A percentile compares a stretch with the other conserved stretches of the same genome.
These are phyloP conservation scores for Dasyornis broadbenti DNA, from an alignment of 2,113 vertebrate species.

Conservation along the genomic window DNA sequence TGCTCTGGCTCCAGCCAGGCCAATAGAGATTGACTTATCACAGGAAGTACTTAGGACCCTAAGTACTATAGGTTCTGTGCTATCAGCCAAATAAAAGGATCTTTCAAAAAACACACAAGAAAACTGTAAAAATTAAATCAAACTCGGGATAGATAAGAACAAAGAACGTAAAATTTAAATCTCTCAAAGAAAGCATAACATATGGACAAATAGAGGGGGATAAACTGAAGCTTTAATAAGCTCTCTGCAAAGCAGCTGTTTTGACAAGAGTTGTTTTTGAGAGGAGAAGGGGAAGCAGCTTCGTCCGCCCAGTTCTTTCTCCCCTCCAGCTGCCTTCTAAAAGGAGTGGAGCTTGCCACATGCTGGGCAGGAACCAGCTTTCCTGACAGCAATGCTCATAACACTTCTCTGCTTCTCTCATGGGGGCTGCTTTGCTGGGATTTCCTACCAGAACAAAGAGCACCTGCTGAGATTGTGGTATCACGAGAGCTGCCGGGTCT, in stretches of 20 bases:
- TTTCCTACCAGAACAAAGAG: slow-evolving; percentile 72
- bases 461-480: slow-evolving; percentile 87
- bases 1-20: not conserved
- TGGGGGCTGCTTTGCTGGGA: not conserved
- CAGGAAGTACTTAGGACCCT: not conserved
- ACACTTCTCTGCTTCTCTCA: not conserved
- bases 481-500: slow-evolving; percentile 88
- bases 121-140: not conserved
- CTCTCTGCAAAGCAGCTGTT: slow-evolving; percentile 24
- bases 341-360: not conserved
- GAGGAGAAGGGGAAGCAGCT: not conserved
- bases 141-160: not conserved
- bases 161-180: not conserved
- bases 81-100: not conserved
- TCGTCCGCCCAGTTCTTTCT: not conserved
- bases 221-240: not conserved
- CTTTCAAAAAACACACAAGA: not conserved
- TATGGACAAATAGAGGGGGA: not conserved
- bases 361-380: not conserved
- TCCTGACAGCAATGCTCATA: not conserved
- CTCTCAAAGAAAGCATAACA: not conserved
- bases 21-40: not conserved
- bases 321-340: not conserved
- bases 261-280: not conserved
- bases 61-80: not conserved